Conservation (phyloP, 2,797 vertebrate genomes). For the Hippoglossus hippoglossus region DNA sequence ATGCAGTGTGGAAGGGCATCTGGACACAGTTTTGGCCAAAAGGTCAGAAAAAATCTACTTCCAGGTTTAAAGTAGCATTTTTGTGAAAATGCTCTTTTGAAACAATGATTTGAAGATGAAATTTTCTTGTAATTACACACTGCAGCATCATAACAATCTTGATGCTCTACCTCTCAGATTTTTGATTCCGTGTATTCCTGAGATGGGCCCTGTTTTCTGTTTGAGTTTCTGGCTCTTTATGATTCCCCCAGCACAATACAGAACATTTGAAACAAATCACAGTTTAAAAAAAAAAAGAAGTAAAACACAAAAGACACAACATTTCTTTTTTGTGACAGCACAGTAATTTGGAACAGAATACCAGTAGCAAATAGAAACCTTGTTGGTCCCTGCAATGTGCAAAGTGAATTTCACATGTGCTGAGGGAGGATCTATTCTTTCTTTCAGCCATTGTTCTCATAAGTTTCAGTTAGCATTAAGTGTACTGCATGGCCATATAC, state of each 20-base stretch:
- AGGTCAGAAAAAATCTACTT: constrained; percentile 21
- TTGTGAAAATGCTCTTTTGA: constrained; percentile 13
- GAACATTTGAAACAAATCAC: no score
- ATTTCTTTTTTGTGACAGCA: no score
- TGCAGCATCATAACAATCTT: constrained; percentile 31
- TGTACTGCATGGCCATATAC: no score
- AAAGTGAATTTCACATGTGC: no score
- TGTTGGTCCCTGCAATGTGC: no score
- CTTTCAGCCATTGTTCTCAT: no score
- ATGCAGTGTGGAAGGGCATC: neutral
- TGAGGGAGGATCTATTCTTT: no score
- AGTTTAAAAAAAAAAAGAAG: neutral
- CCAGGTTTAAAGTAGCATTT: constrained; percentile 27
- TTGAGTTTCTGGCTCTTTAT: constrained; percentile 23
- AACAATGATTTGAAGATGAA: neutral
- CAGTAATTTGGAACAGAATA: no score
- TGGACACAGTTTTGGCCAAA: constrained; percentile 5
- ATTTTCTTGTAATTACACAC: constrained; percentile 33
- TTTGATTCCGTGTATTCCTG: constrained; percentile 61
- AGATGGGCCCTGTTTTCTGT: constrained; percentile 49
- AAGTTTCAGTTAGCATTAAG: no score
- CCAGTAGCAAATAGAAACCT: no score
- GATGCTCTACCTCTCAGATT: constrained; percentile 27
- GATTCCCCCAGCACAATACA: constrained; percentile 4
- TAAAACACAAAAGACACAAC: neutral